Base-by-base conservation (phyloP, 2,797 vertebrate species). In the Myripristis murdjan region DNA sequence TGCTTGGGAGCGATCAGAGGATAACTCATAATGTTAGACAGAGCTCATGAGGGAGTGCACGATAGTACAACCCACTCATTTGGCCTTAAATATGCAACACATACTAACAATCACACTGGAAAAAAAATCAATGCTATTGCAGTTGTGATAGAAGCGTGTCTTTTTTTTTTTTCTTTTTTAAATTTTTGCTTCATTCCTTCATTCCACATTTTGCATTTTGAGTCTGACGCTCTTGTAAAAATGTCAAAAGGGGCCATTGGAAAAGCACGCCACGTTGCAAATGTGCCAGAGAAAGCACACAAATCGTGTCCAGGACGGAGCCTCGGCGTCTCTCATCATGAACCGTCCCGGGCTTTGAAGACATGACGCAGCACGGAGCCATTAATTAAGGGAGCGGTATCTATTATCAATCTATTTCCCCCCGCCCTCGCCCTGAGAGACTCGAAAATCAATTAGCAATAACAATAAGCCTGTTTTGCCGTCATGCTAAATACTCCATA, bases 381-480 rank as follows among this genome's bases (percentile, higher is more conserved):
- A 12, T 39, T 48, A 20, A 39, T 60, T 56, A 63, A 37, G 51
- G 8, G 3, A 46, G 28, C 14, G 12, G 6, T 46, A 49, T 68
- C 59, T 44, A 64, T 70, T 70, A 52, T 70, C 63, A 24, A 59
- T 75, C 64, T 67, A 5, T 67, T 60, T 70, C 46, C 12, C 20
- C 31, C 24, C 12, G 20, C 31, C 24, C 37, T 37, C 39, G 28
- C 73, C 60, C 64, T 62, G 11, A 59, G 74, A 71, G 48, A 76
- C 37, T 33, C 35, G 11, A 53, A 67, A 73, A 72, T 78, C 81
- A 75, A 85, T 91, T 73, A 77, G 63, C 65, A 65, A 62, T 69
- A 87, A 84, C 79, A 91, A 87, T 57, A 69, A 57, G 35, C 31
- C 47, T 20, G 7, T 72, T 87, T 66, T 68, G 62, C 69, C 24